Conservation (phyloP, 2,888 invertebrate species). For the Gisinianus flammeolus region DNA sequence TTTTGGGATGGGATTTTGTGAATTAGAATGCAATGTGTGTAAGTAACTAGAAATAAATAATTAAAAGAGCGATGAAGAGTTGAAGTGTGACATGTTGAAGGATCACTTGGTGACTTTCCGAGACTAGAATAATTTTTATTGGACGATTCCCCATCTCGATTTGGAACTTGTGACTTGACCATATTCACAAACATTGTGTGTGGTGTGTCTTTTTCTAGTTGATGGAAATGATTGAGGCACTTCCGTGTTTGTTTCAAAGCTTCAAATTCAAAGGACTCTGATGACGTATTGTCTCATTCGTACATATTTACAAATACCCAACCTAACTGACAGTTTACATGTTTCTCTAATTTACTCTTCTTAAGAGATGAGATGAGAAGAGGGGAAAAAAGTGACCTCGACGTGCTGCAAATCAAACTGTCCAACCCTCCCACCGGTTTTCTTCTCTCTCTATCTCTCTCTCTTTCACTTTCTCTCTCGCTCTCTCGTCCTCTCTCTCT, state of each 20-base stretch:
- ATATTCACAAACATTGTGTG: too few species aligned
- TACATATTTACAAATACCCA: too few species aligned
- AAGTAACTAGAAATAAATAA: slow-evolving; percentile 1
- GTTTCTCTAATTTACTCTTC: slow-evolving; percentile 31
- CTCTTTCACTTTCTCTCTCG: not conserved
- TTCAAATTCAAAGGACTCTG: not conserved
- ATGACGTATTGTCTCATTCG: not conserved
- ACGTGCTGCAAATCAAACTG: too few species aligned
- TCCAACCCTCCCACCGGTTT: not conserved
- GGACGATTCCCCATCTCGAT: not conserved
- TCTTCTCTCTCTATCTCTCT: slow-evolving; percentile 1
- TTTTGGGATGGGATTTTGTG: too few species aligned
- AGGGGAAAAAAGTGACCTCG: slow-evolving; percentile 4
- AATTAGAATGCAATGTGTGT: not conserved
- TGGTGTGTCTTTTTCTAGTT: too few species aligned
- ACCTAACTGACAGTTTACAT: slow-evolving; percentile 30
- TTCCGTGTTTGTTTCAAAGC: slow-evolving; percentile 4
- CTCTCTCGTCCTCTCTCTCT: not conserved
- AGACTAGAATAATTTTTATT: not conserved
- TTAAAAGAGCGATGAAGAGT: not conserved
- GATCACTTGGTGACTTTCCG: slow-evolving; percentile 7
- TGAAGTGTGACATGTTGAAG: slow-evolving; percentile 24
- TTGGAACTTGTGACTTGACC: too few species aligned
- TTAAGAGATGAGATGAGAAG: not conserved
- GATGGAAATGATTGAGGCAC: not conserved